Percentiles rank a stretch among this genome's conserved stretches.
These are phyloP conservation scores for Trichonephila clavipes DNA, from an alignment of 1,140 invertebrate genomes.

Conservation along the genomic window DNA sequence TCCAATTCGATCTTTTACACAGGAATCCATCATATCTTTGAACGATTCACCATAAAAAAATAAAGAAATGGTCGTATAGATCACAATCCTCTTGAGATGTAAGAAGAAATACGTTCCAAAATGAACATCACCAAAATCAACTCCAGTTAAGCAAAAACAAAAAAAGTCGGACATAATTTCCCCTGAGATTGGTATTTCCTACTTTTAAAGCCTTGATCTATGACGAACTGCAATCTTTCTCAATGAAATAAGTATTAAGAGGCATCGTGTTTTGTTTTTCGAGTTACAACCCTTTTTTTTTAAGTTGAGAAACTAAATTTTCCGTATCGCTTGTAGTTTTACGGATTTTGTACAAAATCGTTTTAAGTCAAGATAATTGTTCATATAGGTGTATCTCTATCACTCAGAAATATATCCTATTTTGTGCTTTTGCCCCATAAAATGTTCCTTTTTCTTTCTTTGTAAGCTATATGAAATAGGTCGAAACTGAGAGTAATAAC, in stretches of 20 bases:
- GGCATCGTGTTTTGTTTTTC: neutral
- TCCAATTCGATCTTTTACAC: too few relatives aligned
- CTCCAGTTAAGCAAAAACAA: neutral
- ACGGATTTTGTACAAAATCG: neutral
- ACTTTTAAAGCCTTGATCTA: conserved; percentile 2
- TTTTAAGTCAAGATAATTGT: neutral
- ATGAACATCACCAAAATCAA: neutral
- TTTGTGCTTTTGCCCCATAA: neutral
- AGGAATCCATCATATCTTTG: too few relatives aligned
- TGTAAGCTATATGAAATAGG: neutral
- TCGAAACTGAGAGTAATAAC: neutral
- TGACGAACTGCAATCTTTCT: neutral
- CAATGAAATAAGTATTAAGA: conserved; percentile 11
- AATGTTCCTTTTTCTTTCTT: neutral
- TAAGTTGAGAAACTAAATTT: neutral
- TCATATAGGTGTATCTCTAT: neutral
- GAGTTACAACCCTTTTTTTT: neutral
- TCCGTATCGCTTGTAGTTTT: neutral
- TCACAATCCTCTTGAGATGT: conserved; percentile 11
- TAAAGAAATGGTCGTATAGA: neutral
- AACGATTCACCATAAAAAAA: neutral
- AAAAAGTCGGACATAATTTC: neutral
- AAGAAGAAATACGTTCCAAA: neutral
- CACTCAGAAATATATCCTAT: neutral
- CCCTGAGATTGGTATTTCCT: neutral